phyloP scores from a whole-genome alignment of 2,113 vertebrate species.

The Phylloscopus whistleri region DNA sequence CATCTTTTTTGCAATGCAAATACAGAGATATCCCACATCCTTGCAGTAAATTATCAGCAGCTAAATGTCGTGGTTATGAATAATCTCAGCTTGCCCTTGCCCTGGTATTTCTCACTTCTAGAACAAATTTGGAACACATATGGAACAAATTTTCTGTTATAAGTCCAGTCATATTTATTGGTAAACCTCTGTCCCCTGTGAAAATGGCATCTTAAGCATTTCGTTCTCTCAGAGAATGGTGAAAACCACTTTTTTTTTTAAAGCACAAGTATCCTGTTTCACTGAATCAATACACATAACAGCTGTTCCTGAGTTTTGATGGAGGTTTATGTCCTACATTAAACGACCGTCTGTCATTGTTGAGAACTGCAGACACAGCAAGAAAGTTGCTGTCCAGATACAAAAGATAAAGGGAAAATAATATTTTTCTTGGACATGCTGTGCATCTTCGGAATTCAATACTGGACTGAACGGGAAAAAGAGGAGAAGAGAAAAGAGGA shows the following conservation, averaged over 20 bases:
- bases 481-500: not conserved
- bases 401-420: not conserved
- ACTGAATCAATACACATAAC: not conserved
- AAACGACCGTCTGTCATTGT: not conserved
- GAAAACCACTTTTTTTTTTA: not conserved
- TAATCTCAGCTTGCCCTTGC: not conserved
- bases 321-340: not conserved
- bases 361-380: not conserved
- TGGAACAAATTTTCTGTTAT: not conserved
- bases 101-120: not conserved
- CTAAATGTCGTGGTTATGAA: fast-evolving
- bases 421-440: not conserved
- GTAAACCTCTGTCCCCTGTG: not conserved
- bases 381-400: not conserved
- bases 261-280: not conserved
- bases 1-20: not conserved
- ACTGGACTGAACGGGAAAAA: not conserved
- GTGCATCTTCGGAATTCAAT: not conserved
- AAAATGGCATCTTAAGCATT: not conserved
- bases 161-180: not conserved
- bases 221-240: not conserved
- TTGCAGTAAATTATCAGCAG: not conserved
- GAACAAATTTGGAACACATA: not conserved
- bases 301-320: not conserved
- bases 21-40: not conserved